phyloP scores from a whole-genome alignment of 2,797 vertebrate genomes.

The Cirrhinus molitorella region DNA sequence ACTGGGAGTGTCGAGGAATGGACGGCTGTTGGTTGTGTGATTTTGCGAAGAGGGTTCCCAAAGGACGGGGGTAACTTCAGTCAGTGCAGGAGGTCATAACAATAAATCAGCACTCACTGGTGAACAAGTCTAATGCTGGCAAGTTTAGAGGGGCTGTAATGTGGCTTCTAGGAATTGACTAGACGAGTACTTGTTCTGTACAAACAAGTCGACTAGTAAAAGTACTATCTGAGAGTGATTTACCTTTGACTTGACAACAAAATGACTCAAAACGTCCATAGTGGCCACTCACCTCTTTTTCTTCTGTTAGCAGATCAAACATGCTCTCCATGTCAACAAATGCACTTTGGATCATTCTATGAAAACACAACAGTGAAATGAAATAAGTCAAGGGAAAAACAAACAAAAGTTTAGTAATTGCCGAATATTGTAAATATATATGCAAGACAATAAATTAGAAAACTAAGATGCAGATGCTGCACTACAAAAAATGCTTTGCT shows the following conservation, averaged over 20 bases:
- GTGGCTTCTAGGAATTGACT: neutral
- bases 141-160: neutral
- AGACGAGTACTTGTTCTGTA: neutral
- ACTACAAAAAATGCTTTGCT: no score
- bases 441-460: no score
- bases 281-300: slow-evolving; percentile 81
- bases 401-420: neutral
- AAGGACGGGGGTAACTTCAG: slow-evolving; percentile 16
- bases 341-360: slow-evolving; percentile 89
- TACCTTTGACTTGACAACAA: neutral
- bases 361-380: neutral
- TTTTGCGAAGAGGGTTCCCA: slow-evolving; percentile 52
- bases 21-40: slow-evolving; percentile 38
- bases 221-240: neutral
- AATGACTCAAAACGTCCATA: neutral
- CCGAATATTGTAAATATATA: neutral
- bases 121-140: neutral
- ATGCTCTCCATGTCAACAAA: slow-evolving; percentile 97
- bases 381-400: neutral
- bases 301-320: slow-evolving; percentile 85
- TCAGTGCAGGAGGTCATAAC: slow-evolving; percentile 1
- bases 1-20: slow-evolving; percentile 48
- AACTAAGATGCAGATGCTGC: neutral
- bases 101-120: slow-evolving; percentile 24
- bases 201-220: neutral